Evolutionary conservation across 2,113 vertebrate species (phyloP), one percentile per base, ranked within the genome.

Genomic region (Calyptommatus sinebrachiatus): DNA sequence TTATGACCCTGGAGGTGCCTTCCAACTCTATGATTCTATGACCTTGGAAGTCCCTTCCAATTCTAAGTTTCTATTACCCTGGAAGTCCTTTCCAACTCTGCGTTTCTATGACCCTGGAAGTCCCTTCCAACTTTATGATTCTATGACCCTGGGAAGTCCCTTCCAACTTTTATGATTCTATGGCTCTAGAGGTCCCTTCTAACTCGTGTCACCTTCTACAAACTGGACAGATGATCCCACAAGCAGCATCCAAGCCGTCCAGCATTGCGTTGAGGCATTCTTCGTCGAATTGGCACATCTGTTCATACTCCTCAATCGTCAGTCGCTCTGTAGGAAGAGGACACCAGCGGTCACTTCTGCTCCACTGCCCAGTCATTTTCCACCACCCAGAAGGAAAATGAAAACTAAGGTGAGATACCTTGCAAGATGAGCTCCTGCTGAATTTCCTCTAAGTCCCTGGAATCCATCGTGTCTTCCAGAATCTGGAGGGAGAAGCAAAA

Each of bases 171-270:
- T n/a, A n/a, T n/a, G n/a, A n/a, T 41, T 41, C 35, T 41, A 41
- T 41, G n/a, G n/a, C n/a, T n/a, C n/a, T n/a, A n/a, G n/a, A n/a
- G n/a, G n/a, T n/a, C n/a, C n/a, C n/a, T n/a, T n/a, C n/a, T n/a
- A n/a, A n/a, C n/a, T n/a, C n/a, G n/a, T n/a, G n/a, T n/a, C 91
- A 99, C 98, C 68, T 92, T 62, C 92, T 93, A 88, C 98, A 99
- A 12, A 97, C 77, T 0, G 98, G 98, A 73, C 98, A 99, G 87
- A 99, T 95, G 62, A 99, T 73, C 11, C 76, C 79, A 77, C 80
- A 14, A 0, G 85, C 88, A 11, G 90, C 89, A 5, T 96, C 95
- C 93, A 98, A 92, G 60, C 91, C 91, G 1, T 97, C 95, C 0
- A 99, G 93, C 9, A 96, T 85, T 0, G 94, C 92, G 0, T 93